Evolutionary conservation across 2,797 vertebrate species (phyloP).

Genomic region (Aphelocoma californica): DNA sequence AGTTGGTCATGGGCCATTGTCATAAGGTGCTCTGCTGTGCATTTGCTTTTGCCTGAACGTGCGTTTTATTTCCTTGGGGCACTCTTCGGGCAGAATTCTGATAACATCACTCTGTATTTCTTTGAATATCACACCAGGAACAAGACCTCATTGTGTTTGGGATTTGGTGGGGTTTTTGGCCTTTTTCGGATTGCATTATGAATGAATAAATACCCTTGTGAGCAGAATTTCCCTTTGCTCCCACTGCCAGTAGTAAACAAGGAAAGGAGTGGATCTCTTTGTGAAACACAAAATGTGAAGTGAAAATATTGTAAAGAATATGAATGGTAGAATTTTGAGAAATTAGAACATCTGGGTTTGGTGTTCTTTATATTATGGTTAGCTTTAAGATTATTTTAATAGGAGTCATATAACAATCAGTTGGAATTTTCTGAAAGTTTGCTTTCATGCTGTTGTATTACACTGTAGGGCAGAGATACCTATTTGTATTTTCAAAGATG

Average conservation of each 20-base stretch:
- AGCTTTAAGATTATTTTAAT: background rate
- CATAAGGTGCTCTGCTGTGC: background rate
- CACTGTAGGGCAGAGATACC: conserved; percentile 1
- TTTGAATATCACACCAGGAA: background rate
- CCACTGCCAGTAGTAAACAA: background rate
- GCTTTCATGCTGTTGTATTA: background rate
- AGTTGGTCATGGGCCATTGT: rapidly evolving
- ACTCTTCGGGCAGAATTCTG: background rate
- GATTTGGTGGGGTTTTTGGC: background rate
- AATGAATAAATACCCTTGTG: background rate
- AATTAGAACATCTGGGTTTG: background rate
- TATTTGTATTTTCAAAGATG: conserved; percentile 20
- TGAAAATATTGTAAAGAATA: background rate
- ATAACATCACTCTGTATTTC: background rate
- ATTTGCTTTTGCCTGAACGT: background rate
- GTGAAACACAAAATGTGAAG: background rate
- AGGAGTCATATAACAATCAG: background rate
- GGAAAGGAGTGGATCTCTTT: background rate
- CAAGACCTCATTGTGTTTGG: background rate
- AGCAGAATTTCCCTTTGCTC: background rate
- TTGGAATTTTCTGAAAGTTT: background rate
- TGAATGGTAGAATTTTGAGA: background rate
- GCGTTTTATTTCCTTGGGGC: background rate
- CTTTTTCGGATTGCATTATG: background rate
- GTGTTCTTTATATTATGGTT: background rate